These are phyloP conservation scores for Leptobrachium leishanense DNA, from an alignment of 2,113 vertebrate species.

Conservation along the genomic window DNA sequence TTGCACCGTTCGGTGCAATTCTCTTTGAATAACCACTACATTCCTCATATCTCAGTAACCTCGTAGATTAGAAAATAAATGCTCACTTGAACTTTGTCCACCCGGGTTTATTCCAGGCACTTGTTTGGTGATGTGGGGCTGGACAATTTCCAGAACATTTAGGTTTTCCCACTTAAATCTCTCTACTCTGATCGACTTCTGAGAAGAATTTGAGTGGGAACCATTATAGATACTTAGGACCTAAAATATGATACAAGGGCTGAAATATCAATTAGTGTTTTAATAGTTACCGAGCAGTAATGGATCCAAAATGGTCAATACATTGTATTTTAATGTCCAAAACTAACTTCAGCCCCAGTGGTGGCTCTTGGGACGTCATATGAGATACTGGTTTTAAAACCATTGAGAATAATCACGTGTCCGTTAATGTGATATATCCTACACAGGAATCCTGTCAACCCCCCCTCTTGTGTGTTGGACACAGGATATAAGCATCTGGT, in stretches of 20 bases:
- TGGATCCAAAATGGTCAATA: conserved; percentile 16
- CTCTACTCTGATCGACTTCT: not conserved
- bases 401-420: conserved; percentile 45
- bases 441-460: conserved; percentile 14
- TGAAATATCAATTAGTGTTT: conserved; percentile 14
- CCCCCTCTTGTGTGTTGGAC: conserved; percentile 37
- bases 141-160: too few relatives aligned
- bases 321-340: conserved; percentile 21
- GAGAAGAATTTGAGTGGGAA: not conserved
- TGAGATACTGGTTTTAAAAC: conserved; percentile 15
- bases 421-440: conserved; percentile 23
- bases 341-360: conserved; percentile 6
- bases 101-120: too few relatives aligned
- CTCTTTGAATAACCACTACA: too few relatives aligned
- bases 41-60: too few relatives aligned
- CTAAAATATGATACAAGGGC: conserved; percentile 27
- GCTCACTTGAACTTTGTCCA: too few relatives aligned
- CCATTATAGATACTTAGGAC: conserved; percentile 9
- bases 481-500: conserved; percentile 58
- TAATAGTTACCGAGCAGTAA: conserved; percentile 7
- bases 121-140: too few relatives aligned
- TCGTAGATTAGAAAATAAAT: too few relatives aligned
- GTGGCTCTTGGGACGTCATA: conserved; percentile 10
- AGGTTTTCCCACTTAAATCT: too few relatives aligned
- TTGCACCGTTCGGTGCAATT: too few relatives aligned